Conservation (phyloP, 2,113 vertebrate species). For the Delphinus delphis region DNA sequence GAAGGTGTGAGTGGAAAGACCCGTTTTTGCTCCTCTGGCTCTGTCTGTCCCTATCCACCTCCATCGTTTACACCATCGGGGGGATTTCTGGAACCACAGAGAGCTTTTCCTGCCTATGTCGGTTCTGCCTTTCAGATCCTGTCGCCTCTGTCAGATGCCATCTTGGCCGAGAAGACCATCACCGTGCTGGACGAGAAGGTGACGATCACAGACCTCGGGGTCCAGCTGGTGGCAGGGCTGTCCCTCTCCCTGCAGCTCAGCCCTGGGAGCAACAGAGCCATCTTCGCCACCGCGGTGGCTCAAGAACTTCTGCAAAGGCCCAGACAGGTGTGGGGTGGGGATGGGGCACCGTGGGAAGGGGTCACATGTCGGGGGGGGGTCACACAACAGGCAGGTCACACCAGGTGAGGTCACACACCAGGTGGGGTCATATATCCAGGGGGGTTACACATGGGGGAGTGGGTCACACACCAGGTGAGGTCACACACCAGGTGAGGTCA, state of each 20-base stretch:
- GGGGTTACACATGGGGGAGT: no score
- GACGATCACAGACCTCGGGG: slow-evolving; percentile 91
- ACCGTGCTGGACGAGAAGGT: slow-evolving; percentile 95
- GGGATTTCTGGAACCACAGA: rapidly evolving
- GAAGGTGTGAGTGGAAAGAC: rapidly evolving
- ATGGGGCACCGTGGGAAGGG: rapidly evolving
- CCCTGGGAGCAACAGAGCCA: slow-evolving; percentile 91
- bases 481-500: background rate
- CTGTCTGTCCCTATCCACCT: rapidly evolving
- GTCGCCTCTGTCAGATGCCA: slow-evolving; percentile 92
- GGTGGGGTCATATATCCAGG: no score
- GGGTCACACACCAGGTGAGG: no score
- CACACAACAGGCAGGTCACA: rapidly evolving
- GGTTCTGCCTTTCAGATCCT: slow-evolving; percentile 85
- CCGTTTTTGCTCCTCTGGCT: rapidly evolving
- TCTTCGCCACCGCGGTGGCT: slow-evolving; percentile 89
- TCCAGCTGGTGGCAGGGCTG: slow-evolving; percentile 92
- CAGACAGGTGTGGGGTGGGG: slow-evolving; percentile 85
- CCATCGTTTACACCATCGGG: rapidly evolving
- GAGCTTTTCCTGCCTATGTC: background rate
- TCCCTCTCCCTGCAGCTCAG: slow-evolving; percentile 94
- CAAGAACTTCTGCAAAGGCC: slow-evolving; percentile 90
- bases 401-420: no score
- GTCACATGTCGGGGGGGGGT: rapidly evolving
- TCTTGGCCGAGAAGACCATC: slow-evolving; percentile 92